Base-by-base conservation (phyloP, 1,140 invertebrate species). In the Anoplophora glabripennis region DNA sequence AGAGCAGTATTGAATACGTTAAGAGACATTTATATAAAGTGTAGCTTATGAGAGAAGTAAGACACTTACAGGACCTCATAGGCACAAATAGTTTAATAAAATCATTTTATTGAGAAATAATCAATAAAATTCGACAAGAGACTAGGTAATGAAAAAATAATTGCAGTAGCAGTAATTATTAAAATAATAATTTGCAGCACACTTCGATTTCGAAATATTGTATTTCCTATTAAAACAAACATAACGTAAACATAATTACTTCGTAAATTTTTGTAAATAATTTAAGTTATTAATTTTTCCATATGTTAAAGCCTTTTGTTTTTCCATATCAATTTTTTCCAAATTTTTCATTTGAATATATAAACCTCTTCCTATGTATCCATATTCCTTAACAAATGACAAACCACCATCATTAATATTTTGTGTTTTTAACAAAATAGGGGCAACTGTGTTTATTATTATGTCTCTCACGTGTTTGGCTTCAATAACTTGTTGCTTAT, bases 261-360 rank as follows among this genome's bases (percentile, higher is more conserved):
- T 45, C 28, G 4, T 21, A 28, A 3, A 28, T 2, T 28, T 28
- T 28, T 28, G 21, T 28, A 28, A 2, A 5, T 28, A 28, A 28
- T 28, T 28, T 2, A 28, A 28, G 5, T 28, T 28, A 28, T 56
- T 10, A 60, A 48, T 44, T 28, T 14, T 33, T 53, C 35, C 52
- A 57, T 21, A 47, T 46, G 52, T 36, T 59, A 15, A 47, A 41
- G 41, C 36, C 21, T 59, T 53, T 14, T 59, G 52, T n/a, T 21
- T 42, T 17, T 45, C 42, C n/a, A 47, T 15, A 21, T 64, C 53
- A 28, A 57, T 41, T 35, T 41, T 64, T 41, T 64, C 58, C 7
- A 65, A 58, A 45, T 64, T 61, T 53, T 69, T 69, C 8, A 69
- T 52, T 28, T 66, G 59, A 7, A 61, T 53, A 38, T 67, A 67